These are phyloP conservation scores for Scaptomyza cyrtandrae DNA, from an alignment of 2,888 invertebrate species.

Conservation along the genomic window DNA sequence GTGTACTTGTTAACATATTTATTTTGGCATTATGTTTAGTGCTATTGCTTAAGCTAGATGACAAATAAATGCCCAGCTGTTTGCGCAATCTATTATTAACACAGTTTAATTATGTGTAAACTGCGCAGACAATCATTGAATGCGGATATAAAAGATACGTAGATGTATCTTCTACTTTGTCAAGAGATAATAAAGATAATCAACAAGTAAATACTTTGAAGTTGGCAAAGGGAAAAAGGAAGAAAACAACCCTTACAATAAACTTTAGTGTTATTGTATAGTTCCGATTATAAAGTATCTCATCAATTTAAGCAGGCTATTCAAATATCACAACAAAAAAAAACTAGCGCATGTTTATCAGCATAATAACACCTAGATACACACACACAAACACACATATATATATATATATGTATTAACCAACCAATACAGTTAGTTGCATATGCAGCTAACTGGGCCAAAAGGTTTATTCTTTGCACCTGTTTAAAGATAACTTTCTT, in stretches of 20 bases:
- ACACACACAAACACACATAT: neutral
- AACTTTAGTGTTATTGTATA: too few relatives aligned
- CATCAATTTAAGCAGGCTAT: neutral
- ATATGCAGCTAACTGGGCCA: slow-evolving; percentile 38
- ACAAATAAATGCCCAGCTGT: slow-evolving; percentile 35
- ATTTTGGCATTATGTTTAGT: slow-evolving; percentile 34
- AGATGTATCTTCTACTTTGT: neutral
- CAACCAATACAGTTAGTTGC: neutral
- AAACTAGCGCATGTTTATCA: slow-evolving; percentile 1
- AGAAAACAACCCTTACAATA: too few relatives aligned
- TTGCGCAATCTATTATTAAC: slow-evolving; percentile 49
- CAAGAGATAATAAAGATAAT: neutral
- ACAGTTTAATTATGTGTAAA: slow-evolving; percentile 47
- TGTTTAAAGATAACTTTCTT: slow-evolving; percentile 58
- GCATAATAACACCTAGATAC: neutral
- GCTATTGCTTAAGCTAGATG: too few relatives aligned
- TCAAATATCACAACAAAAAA: neutral
- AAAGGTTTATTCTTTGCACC: slow-evolving; percentile 35
- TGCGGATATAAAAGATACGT: neutral
- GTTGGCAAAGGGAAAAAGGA: too few relatives aligned
- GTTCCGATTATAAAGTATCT: neutral
- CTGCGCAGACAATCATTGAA: slow-evolving; percentile 30
- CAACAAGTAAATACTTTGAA: neutral
- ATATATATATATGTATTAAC: too few relatives aligned
- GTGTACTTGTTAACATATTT: slow-evolving; percentile 34